Base-by-base conservation (phyloP, 2,888 invertebrate genomes). In the Autographa pulchrina region DNA sequence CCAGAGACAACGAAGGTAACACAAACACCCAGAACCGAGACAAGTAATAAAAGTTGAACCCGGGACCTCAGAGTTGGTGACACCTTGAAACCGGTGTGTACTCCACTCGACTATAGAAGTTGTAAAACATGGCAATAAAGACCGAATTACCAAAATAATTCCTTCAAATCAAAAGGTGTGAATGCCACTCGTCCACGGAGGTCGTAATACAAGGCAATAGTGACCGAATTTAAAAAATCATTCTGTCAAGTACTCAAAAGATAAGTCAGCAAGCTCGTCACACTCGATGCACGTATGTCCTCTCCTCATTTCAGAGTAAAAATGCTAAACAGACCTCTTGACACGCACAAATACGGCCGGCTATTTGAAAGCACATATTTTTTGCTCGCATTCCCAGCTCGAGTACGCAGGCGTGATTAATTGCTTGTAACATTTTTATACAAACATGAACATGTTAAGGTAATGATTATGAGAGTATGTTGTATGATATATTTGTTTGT, bases 271-370 rank as follows among this genome's bases (percentile, higher is more conserved):
- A 56, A 25, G 54, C 25, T 56, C 0, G 9, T 13, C 25, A 56
- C 13, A 25, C 25, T 56, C 18, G 13, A 20, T 25, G 54, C 20
- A 20, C 13, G 54, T 56, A 56, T 56, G 20, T 31, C 20, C 35
- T 2, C 48, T 6, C 43, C 62, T 65, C 68, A 75, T 74, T 73
- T 60, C 64, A 65, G 56, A 64, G 59, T 74, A 82, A 75, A 84
- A 83, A 84, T 84, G 73, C 69, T 84, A 81, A 84, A 70, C 77
- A 75, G 77, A 72, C 71, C 65, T 84, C 81, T 69, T 75, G 79
- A 71, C 84, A 74, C 52, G 65, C 58, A 58, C 52, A 72, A 68
- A 59, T 61, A 65, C 52, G 70, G 43, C 8, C 60, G 68, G 62
- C 65, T 72, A 41, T 76, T 70, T 41, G 62, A 76, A 62, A 18